Conservation (phyloP, 2,113 vertebrate genomes). For the Zosterops hypoxanthus region DNA sequence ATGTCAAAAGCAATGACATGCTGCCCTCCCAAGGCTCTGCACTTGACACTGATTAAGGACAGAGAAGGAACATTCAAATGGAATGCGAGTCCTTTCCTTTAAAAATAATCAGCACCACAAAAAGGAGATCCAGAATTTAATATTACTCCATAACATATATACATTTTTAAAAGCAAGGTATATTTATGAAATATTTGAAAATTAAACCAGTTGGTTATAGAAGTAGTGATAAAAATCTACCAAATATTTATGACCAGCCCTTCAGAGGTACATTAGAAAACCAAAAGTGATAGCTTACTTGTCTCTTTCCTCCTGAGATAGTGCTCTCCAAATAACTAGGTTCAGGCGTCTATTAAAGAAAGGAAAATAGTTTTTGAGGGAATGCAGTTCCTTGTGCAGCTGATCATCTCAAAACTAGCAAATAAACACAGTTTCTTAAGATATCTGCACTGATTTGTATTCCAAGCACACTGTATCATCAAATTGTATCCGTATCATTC, state of each 20-base stretch:
- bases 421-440: constrained; percentile 15
- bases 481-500: background rate
- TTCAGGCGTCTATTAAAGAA: constrained; percentile 77
- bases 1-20: background rate
- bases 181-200: background rate
- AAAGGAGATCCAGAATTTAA: background rate
- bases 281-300: constrained; percentile 71
- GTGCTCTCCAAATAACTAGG: constrained; percentile 77
- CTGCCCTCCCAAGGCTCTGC: background rate
- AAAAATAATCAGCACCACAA: background rate
- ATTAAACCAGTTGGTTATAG: background rate
- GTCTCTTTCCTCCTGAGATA: constrained; percentile 79
- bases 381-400: background rate
- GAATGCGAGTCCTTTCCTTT: background rate
- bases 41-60: background rate
- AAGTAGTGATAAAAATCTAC: background rate
- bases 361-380: constrained; percentile 3
- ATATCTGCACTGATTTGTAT: constrained; percentile 31
- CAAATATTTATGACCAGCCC: background rate
- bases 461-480: background rate
- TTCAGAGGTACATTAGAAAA: background rate
- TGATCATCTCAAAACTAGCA: constrained; percentile 8
- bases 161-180: background rate
- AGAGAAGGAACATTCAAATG: background rate
- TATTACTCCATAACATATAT: background rate